phyloP scores from a whole-genome alignment of 2,797 vertebrate genomes.

The Phoebastria nigripes region DNA sequence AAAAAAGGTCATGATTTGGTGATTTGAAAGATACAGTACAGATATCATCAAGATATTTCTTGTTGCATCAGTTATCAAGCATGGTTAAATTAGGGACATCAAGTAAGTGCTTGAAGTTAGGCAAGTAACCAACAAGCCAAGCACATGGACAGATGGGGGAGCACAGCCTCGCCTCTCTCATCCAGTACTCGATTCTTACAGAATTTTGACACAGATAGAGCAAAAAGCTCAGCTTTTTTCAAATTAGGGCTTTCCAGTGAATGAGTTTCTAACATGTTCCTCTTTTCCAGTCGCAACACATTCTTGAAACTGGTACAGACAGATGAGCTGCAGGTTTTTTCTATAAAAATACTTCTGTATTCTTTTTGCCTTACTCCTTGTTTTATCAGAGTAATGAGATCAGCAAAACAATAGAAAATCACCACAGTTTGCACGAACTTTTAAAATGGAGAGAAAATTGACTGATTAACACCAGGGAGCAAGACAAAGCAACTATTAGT shows the following conservation, averaged over 20 bases:
- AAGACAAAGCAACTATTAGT: neutral
- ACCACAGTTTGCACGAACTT: neutral
- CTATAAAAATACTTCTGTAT: neutral
- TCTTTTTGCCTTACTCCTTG: neutral
- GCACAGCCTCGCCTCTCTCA: neutral
- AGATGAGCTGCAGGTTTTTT: neutral
- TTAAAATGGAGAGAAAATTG: neutral
- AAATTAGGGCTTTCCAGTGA: neutral
- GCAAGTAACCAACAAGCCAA: neutral
- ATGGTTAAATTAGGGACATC: neutral
- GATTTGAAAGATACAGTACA: neutral
- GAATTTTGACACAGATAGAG: neutral
- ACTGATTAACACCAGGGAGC: neutral
- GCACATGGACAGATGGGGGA: neutral
- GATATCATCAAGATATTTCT: neutral
- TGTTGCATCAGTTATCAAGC: neutral
- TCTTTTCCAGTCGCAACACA: neutral
- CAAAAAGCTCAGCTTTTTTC: neutral
- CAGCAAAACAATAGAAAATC: neutral
- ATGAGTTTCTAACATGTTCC: neutral
- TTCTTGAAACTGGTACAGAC: neutral
- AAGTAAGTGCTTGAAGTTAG: neutral
- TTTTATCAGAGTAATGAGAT: neutral
- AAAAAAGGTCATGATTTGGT: neutral
- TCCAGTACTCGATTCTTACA: neutral